These are phyloP conservation scores for Psilanteris sp. DNA, from an alignment of 1,140 invertebrate species.

Conservation along the genomic window DNA sequence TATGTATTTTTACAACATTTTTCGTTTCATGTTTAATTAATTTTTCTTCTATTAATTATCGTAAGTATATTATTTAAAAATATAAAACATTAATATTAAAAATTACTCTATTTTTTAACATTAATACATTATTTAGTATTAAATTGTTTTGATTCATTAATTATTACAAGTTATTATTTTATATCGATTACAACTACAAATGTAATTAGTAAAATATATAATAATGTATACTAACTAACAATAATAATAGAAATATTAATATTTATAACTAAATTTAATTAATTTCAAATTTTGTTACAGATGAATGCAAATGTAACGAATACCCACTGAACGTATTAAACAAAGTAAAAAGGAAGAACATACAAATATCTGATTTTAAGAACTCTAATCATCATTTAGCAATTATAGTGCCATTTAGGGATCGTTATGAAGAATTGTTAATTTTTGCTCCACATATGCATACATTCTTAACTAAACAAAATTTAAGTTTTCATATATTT, in stretches of 20 bases:
- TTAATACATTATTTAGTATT: conserved; percentile 1
- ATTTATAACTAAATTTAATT: background rate
- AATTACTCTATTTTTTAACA: background rate
- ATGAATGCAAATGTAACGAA: conserved; percentile 73
- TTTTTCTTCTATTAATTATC: conserved; percentile 72
- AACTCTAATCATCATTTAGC: conserved; percentile 83
- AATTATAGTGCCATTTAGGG: conserved; percentile 94
- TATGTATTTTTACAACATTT: conserved; percentile 75
- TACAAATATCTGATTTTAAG: conserved; percentile 34
- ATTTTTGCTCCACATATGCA: conserved; percentile 95
- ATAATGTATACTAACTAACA: too few relatives aligned
- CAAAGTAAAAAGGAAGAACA: conserved; percentile 28
- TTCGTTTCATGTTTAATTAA: conserved; percentile 75
- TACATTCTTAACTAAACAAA: conserved; percentile 90
- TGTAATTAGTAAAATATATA: too few relatives aligned
- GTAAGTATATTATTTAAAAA: conserved; percentile 65
- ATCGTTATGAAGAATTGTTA: conserved; percentile 96
- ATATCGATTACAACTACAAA: too few relatives aligned
- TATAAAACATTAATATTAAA: conserved; percentile 9
- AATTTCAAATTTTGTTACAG: conserved; percentile 62
- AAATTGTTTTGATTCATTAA: too few relatives aligned
- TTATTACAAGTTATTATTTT: too few relatives aligned
- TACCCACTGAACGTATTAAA: conserved; percentile 26
- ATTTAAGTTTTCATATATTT: conserved; percentile 92
- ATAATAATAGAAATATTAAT: background rate